Evolutionary conservation across 2,888 invertebrate genomes (phyloP), one percentile per base, ranked within the genome.

Genomic region (Volucella zonaria): DNA sequence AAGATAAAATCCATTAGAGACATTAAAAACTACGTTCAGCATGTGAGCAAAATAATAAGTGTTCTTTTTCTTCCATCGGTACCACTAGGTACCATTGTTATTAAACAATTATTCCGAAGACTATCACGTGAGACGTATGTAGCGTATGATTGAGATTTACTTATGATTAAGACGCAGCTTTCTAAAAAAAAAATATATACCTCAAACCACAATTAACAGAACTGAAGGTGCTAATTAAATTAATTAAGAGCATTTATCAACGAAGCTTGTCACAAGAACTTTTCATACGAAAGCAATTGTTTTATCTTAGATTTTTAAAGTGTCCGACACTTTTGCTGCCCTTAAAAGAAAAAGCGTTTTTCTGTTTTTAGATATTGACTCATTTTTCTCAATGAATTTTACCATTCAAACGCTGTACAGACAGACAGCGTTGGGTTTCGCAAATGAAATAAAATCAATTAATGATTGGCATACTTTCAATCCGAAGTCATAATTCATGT

Each of bases 11-110:
- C 45, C 38, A 56, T 68, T 56, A 31, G 43, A 42, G 47, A 9
- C 45, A 56, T 15, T 15, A 45, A n/a, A n/a, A 56, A 31, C 31
- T 8, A 45, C 43, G 18, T 45, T 38, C 56, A 15, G 15, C 45
- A 47, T 58, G 68, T 54, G 68, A 40, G 56, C 47, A 31, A 58
- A 68, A 58, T 68, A 58, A 56, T 51, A 45, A 68, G 47, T 54
- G 38, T 12, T 45, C n/a, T 31, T 15, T 47, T 15, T 45, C 10
- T 38, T 18, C n/a, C 45, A 18, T 71, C 23, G 71, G 71, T 51
- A 59, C 71, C 43, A 14, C 31, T 52, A 43, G 61, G 59, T 52
- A 62, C 61, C 23, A 43, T 54, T 52, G 31, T 38, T 38, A 42
- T n/a, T 14, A 15, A 66, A 66, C 56, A 73, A 10, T 15, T 54